Evolutionary conservation across 2,888 invertebrate genomes (phyloP), one percentile per base, ranked within the genome.

Genomic region (Drosophila rellima): DNA sequence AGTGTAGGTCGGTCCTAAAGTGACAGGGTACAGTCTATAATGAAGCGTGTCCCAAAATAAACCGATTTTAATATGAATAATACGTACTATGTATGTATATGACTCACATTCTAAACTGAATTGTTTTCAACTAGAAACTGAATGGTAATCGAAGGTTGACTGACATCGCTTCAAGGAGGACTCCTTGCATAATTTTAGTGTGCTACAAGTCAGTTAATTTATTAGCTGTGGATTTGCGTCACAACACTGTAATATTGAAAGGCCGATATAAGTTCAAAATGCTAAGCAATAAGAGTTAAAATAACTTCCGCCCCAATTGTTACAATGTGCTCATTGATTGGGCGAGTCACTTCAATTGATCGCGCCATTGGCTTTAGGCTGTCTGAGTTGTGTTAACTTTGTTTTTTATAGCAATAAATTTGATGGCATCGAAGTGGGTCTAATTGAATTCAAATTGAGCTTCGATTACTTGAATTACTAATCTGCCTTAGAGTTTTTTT

Each of bases 401-500:
- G 29, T 57, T 57, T 71, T 60, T 47, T 64, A 37, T 45, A 67
- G 69, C 65, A 73, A 75, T 81, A 71, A 65, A 52, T 68, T 67
- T 67, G 70, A 78, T 84, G 81, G 74, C 71, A 47, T 40, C 51
- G 61, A 71, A 81, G 70, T 70, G 57, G 64, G 66, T 71, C 60
- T 68, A 66, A 83, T 79, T 69, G 68, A 70, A 80, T 78, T 74
- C 47, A 72, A 83, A 87, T 87, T 80, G 44, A 52, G 44, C 42
- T 64, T 59, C 65, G 67, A 80, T 71, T 77, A 60, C 56, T 70
- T 63, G 65, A 69, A 70, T 65, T 48, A 45, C 44, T 61, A 84
- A 74, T 78, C 55, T 71, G 64, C 62, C 61, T 67, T 26, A 35
- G 31, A 67, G 54, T 68, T 56, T 54, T 6, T 18, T 55, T 56